These are phyloP conservation scores for Eumaeus atala DNA, from an alignment of 1,140 invertebrate species.

Conservation along the genomic window DNA sequence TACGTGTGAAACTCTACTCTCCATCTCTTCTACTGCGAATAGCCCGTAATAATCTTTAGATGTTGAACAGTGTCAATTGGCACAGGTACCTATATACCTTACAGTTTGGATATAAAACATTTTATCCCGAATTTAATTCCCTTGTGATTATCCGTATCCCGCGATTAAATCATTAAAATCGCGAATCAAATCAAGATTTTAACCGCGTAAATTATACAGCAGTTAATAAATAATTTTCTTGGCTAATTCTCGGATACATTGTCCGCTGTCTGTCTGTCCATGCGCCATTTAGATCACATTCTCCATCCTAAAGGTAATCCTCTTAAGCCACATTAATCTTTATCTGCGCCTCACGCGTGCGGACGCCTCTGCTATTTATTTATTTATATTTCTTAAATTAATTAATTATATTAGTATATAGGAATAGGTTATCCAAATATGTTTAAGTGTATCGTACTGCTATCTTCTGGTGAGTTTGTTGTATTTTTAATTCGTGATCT, in stretches of 20 bases:
- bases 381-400: conserved; percentile 23
- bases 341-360: conserved; percentile 20
- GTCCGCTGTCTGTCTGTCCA: background rate
- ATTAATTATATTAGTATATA: conserved; percentile 8
- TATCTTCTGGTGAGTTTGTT: conserved; percentile 36
- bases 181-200: no score
- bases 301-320: conserved; percentile 41
- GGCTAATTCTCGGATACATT: conserved; percentile 20
- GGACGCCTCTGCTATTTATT: conserved; percentile 25
- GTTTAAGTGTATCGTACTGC: conserved; percentile 32
- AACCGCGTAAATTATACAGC: no score
- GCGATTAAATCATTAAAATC: no score
- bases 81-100: no score
- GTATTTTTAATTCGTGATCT: conserved; percentile 1
- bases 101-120: no score
- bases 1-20: no score
- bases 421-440: conserved; percentile 26
- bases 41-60: no score
- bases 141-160: no score
- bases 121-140: no score
- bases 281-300: conserved; percentile 27
- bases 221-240: background rate
- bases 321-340: conserved; percentile 13
- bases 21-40: no score
- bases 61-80: no score